Conservation (phyloP, 2,888 invertebrate genomes). For the Eremobia ochroleuca region DNA sequence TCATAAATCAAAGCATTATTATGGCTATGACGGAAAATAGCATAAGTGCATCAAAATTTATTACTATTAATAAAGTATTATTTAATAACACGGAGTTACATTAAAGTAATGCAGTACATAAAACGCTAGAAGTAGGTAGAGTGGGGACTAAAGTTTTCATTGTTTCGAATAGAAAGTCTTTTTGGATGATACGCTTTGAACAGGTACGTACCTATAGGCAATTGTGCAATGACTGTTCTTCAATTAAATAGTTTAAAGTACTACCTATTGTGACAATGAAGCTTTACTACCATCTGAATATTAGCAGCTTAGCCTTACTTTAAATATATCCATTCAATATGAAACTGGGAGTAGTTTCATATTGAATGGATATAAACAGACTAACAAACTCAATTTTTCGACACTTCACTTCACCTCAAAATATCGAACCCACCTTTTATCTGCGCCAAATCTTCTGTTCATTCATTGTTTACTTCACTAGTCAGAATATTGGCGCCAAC, state of each 20-base stretch:
- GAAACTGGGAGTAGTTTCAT: background rate
- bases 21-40: conserved; percentile 16
- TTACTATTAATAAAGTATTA: conserved; percentile 16
- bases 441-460: conserved; percentile 61
- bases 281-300: background rate
- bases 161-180: background rate
- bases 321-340: background rate
- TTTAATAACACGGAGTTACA: background rate
- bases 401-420: conserved; percentile 25
- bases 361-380: background rate
- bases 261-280: background rate
- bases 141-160: background rate
- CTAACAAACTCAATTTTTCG: conserved; percentile 9
- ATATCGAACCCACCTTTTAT: conserved; percentile 57
- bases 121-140: background rate
- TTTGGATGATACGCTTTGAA: background rate
- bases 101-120: background rate
- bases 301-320: too few relatives aligned
- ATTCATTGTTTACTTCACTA: conserved; percentile 71
- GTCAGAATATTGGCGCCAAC: conserved; percentile 74
- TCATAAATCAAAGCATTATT: conserved; percentile 40
- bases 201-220: background rate
- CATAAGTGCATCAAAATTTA: conserved; percentile 7
- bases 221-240: background rate
- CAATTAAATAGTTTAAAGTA: background rate